Evolutionary conservation across 2,888 invertebrate species (phyloP), one percentile per base, ranked within the genome.

Genomic region (Thereva nobilitata): DNA sequence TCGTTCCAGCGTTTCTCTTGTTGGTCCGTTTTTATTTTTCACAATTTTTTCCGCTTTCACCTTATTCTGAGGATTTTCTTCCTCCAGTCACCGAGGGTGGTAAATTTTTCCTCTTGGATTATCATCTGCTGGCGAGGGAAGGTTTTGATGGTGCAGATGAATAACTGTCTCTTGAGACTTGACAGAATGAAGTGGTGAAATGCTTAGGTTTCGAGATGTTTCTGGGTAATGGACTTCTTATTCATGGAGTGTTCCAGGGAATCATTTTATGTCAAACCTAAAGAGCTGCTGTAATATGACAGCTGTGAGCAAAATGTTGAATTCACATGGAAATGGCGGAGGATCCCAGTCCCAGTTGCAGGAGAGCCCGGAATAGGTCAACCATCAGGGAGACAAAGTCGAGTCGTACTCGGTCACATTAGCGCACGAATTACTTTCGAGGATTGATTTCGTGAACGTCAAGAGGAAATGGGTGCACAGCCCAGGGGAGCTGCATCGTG

Each of bases 21-120:
- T 41, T 61, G 41, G 61, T 61, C 61, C 61, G 61, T 61, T 61
- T 61, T 61, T 61, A 61, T 61, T 61, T 61, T 61, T 61, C 50
- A 61, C 61, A 61, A 61, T 61, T 61, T 61, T 61, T 50, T 61
- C 50, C 61, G 50, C 61, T 61, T 61, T 61, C 61, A 61, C 61
- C 61, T 61, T 61, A 49, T 41, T 12, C 50, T 49, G 61, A 50
- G 38, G 61, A 40, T 53, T 53, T 53, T 53, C 53, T 9, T 53
- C 45, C 45, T 61, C 34, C 40, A 23, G 23, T 5, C 10, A 10
- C 12, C 10, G 10, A 7, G 5, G 61, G 61, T 37, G 49, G 61
- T 23, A 40, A 50, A 41, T 41, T 50, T 59, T 61, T 61, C 50
- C 38, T 61, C 50, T 8, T 40, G 61, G 61, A 50, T 61, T 61